Evolutionary conservation across 2,888 invertebrate genomes (phyloP), one percentile per base, ranked within the genome.

Genomic region (Epinotia demarniana): DNA sequence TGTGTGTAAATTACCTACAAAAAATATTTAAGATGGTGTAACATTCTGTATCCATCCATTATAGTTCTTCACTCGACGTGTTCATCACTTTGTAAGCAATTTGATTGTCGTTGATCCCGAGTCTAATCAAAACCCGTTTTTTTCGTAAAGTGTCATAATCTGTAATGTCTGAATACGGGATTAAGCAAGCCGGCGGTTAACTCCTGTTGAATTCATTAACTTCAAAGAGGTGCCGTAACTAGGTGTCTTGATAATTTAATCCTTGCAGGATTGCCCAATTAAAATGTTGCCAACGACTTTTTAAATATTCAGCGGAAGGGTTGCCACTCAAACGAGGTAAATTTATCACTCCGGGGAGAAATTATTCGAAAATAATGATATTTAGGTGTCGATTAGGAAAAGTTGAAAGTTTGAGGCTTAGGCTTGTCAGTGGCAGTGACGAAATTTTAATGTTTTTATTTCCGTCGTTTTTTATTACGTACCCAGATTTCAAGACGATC

Each of bases 221-320:
- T 91, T 90, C 86, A 85, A 85, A 89, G 83, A 86, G 89, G 88
- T 87, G 89, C 87, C 85, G 87, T 93, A 92, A 93, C 92, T 90
- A 93, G 93, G 93, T 93, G 93, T 92, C 94, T 93, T 94, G 92
- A 94, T 93, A 93, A 93, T 94, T 93, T 94, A 94, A 94, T 94
- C 93, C 92, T 89, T 87, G 83, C 91, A 86, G 89, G 91, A 90
- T 92, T 90, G 91, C 89, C 92, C 94, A 93, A 93, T 93, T 93
- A 93, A 91, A 92, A 90, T 90, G 90, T 92, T 92, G 87, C 89
- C 91, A 91, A 93, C 92, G 93, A 93, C 92, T 93, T 93, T 94
- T 93, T 93, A 94, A 93, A 94, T 94, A 94, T 93, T 93, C 92
- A 91, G 80, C 81, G 81, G 85, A 90, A 90, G 92, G 92, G 91